phyloP scores from a whole-genome alignment of 92 coral and sea anemone species.

The Phymanthus crucifer region DNA sequence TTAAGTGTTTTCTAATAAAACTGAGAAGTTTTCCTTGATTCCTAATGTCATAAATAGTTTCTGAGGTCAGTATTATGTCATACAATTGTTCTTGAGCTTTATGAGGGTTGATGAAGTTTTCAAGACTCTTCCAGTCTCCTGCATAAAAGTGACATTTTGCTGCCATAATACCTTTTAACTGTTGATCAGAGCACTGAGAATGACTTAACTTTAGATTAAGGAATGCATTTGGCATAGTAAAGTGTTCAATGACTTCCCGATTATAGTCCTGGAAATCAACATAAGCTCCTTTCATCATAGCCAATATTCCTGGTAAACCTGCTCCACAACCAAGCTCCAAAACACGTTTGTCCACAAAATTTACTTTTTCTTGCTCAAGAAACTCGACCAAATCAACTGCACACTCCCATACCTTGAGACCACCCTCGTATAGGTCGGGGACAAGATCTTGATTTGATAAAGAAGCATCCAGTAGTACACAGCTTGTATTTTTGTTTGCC shows the following conservation, averaged over 20 bases:
- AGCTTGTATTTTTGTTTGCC: conserved; percentile 2
- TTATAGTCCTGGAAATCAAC: conserved; percentile 97
- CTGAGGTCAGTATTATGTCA: conserved; percentile 89
- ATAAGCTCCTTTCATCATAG: conserved; percentile 67
- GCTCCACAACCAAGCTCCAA: conserved; percentile 95
- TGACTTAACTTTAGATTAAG: conserved; percentile 39
- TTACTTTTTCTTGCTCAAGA: conserved; percentile 49
- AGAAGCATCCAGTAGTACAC: conserved; percentile 53
- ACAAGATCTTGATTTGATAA: conserved; percentile 70
- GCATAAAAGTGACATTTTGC: conserved; percentile 68
- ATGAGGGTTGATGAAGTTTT: conserved; percentile 58
- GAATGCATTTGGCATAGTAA: conserved; percentile 85
- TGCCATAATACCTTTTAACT: background rate
- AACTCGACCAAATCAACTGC: conserved; percentile 78
- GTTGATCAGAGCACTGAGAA: conserved; percentile 5
- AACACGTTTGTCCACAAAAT: conserved; percentile 64
- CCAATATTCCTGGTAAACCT: conserved; percentile 85
- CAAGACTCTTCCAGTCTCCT: conserved; percentile 83
- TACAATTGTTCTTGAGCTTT: conserved; percentile 37
- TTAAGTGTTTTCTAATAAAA: conserved; percentile 61
- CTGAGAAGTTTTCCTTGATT: conserved; percentile 64
- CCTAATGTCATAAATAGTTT: conserved; percentile 80
- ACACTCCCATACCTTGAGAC: conserved; percentile 96
- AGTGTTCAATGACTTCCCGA: conserved; percentile 74
- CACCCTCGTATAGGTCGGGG: conserved; percentile 90